Conservation (phyloP, 2,888 invertebrate species). For the Drosophila neotestacea region DNA sequence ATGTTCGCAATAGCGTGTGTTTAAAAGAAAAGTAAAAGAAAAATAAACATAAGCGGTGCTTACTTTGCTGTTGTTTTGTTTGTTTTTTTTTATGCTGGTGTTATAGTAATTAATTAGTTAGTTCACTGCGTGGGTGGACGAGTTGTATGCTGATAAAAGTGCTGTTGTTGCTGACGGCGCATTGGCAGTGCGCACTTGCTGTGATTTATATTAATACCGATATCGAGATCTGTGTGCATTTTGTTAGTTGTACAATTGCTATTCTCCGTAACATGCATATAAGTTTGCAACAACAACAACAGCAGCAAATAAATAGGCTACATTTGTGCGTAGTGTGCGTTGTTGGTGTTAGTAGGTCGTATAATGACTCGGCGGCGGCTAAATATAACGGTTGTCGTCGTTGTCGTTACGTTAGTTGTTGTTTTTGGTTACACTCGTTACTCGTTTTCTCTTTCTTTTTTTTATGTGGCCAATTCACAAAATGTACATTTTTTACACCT, state of each 20-base stretch:
- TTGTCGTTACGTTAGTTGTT: constrained; percentile 57
- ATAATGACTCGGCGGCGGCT: constrained; percentile 69
- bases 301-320: constrained; percentile 49
- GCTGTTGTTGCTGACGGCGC: constrained; percentile 67
- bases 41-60: constrained; percentile 63
- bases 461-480: constrained; percentile 75
- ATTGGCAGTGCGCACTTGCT: constrained; percentile 59
- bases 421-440: constrained; percentile 72
- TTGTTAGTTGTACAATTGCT: constrained; percentile 53
- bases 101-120: constrained; percentile 31
- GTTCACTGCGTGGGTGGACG: constrained; percentile 77
- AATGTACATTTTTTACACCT: constrained; percentile 79
- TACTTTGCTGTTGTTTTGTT: constrained; percentile 68
- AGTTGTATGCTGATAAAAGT: constrained; percentile 73
- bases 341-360: constrained; percentile 66
- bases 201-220: constrained; percentile 55
- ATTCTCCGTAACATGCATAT: constrained; percentile 14
- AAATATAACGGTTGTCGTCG: constrained; percentile 71
- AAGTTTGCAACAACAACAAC: constrained; percentile 40
- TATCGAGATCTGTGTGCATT: constrained; percentile 73
- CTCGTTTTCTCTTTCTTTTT: constrained; percentile 57
- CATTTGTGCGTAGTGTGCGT: constrained; percentile 65
- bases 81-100: constrained; percentile 36
- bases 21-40: constrained; percentile 25
- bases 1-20: constrained; percentile 11